Base-by-base conservation (phyloP, 1,140 invertebrate genomes). In the Drosophila lacertosa region DNA sequence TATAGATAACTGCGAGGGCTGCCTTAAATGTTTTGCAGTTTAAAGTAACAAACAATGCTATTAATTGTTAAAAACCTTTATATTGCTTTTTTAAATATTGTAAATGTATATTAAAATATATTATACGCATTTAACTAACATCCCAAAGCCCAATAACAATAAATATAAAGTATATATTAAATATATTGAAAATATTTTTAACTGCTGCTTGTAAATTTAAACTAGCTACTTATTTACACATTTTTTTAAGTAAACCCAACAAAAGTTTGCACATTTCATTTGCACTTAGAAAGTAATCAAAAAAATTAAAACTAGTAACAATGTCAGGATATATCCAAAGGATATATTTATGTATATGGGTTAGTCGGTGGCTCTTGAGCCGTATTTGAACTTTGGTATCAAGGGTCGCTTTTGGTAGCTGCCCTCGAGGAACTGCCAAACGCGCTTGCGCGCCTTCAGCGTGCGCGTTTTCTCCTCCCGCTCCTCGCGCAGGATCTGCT, bases 351-450 rank as follows among this genome's bases (percentile, higher is more conserved):
- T 45, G 24, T 45, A 24, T 48, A 16, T 33, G 22, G 13, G 5
- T 48, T 13, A 26, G 24, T 48, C 26, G 13, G 22, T 10, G 1
- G 39, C 9, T 16, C 15, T 40, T 10, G 16, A 2, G 15, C 15
- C 7, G 16, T 63, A 65, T 65, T 70, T 70, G 67, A 51, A 70
- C 67, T 70, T 70, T 37, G 60, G 67, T 15, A 70, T 70, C n/a
- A 70, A 2, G 0, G 67, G 67, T 11, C 10, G 42, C 62, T 35
- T 65, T 4, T 70, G 33, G 35, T 70, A 70, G 67, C 60, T 70
- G 9, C 26, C 16, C 37, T 70, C 67, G 0, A 70, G 60, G n/a
- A 50, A 70, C 29, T 70, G 51, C 67, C 67, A 70, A 20, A 70
- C 35, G 9, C 67, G 67, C 7, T 70, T 70, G 29, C 67, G 67